Evolutionary conservation across 2,888 invertebrate species (phyloP).

Genomic region (Liodrosophila aerea): DNA sequence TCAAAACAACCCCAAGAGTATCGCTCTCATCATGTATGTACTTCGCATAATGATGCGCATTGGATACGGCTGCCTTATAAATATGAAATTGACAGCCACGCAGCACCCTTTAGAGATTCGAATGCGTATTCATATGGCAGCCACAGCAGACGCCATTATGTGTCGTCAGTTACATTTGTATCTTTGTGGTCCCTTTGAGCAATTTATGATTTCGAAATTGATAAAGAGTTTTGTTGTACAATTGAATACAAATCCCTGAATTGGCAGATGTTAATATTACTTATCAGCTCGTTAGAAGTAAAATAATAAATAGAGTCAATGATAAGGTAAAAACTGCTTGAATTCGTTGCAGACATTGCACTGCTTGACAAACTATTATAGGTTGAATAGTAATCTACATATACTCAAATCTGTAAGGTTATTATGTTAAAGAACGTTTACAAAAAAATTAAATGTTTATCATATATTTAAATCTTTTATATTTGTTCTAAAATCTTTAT

Average conservation of each 20-base stretch:
- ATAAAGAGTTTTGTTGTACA: constrained; percentile 38
- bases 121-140: constrained; percentile 1
- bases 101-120: constrained; percentile 30
- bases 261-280: background rate
- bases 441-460: too few species aligned
- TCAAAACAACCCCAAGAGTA: constrained; percentile 40
- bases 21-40: constrained; percentile 4
- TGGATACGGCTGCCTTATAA: constrained; percentile 51
- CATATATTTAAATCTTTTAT: too few species aligned
- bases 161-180: constrained; percentile 59
- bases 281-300: too few species aligned
- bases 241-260: background rate
- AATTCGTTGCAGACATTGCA: too few species aligned
- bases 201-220: constrained; percentile 34
- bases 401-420: too few species aligned
- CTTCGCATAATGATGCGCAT: constrained; percentile 49
- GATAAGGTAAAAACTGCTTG: too few species aligned
- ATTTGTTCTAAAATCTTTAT: too few species aligned
- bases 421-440: too few species aligned
- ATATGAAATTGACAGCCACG: constrained; percentile 39
- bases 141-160: constrained; percentile 38
- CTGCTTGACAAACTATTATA: too few species aligned
- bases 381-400: too few species aligned
- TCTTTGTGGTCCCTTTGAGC: constrained; percentile 41
- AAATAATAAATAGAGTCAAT: too few species aligned